A percentile compares a stretch with the other conserved stretches of the same genome.
These are phyloP conservation scores for Heliconius hewitsoni DNA, from an alignment of 1,140 invertebrate genomes.

Conservation along the genomic window DNA sequence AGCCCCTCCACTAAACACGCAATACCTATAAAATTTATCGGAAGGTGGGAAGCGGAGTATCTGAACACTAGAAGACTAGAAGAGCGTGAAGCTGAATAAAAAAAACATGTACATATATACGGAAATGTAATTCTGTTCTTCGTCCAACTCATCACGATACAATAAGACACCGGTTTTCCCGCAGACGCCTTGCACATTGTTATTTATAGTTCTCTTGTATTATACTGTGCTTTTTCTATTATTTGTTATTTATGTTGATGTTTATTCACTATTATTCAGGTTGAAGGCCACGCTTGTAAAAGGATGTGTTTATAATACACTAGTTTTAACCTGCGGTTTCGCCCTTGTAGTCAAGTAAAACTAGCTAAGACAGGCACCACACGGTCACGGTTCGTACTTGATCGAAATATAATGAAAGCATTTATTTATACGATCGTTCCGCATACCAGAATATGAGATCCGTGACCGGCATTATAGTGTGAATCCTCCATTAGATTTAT, in stretches of 20 bases:
- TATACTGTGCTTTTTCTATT: conserved; percentile 1
- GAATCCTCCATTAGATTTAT: too few species aligned
- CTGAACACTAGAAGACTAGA: too few species aligned
- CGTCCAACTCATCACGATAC: neutral
- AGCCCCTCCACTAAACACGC: too few species aligned
- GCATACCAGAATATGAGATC: too few species aligned
- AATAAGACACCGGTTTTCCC: neutral
- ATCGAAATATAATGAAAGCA: too few species aligned
- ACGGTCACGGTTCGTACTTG: too few species aligned
- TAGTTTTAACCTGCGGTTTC: neutral
- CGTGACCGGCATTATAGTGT: too few species aligned
- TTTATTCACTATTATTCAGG: conserved; percentile 8
- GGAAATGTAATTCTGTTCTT: neutral
- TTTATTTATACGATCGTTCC: too few species aligned
- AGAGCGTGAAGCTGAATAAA: too few species aligned
- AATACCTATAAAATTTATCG: too few species aligned
- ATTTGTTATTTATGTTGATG: neutral
- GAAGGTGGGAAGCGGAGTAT: too few species aligned
- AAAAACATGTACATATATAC: neutral
- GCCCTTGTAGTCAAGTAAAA: neutral
- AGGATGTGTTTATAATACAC: neutral
- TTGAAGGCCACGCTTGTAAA: conserved; percentile 16
- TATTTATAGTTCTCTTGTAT: conserved; percentile 21
- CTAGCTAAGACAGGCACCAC: neutral
- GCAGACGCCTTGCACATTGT: neutral